Evolutionary conservation across 2,888 invertebrate genomes (phyloP).

Genomic region (Lycophotia porphyrea): DNA sequence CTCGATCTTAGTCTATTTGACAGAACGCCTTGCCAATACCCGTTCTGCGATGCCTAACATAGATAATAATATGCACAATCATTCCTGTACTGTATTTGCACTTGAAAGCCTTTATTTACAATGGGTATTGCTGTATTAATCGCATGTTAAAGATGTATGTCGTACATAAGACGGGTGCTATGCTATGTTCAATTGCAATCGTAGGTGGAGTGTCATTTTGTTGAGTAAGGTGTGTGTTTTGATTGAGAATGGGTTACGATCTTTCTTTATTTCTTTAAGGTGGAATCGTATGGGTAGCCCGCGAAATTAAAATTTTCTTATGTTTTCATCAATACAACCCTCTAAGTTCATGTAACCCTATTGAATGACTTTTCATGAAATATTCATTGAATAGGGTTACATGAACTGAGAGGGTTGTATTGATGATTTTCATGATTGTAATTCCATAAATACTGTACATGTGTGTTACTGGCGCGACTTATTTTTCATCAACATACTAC

Average conservation of each 20-base stretch:
- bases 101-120: slow-evolving; percentile 54
- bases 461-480: too few species aligned
- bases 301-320: too few species aligned
- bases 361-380: too few species aligned
- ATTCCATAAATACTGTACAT: too few species aligned
- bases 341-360: too few species aligned
- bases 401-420: too few species aligned
- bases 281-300: too few species aligned
- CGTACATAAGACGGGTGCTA: background rate
- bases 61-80: slow-evolving; percentile 57
- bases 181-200: slow-evolving; percentile 5
- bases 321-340: too few species aligned
- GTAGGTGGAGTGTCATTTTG: background rate
- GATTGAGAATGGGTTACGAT: background rate
- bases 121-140: slow-evolving; percentile 44
- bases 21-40: slow-evolving; percentile 61
- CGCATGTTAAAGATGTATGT: slow-evolving; percentile 18
- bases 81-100: slow-evolving; percentile 43
- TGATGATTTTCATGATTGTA: too few species aligned
- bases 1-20: slow-evolving; percentile 76
- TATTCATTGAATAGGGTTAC: too few species aligned
- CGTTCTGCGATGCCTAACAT: slow-evolving; percentile 46
- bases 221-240: slow-evolving; percentile 3
- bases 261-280: background rate
- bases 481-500: too few species aligned